Evolutionary conservation across 2,797 vertebrate species (phyloP).

Genomic region (Bovichtus variegatus): DNA sequence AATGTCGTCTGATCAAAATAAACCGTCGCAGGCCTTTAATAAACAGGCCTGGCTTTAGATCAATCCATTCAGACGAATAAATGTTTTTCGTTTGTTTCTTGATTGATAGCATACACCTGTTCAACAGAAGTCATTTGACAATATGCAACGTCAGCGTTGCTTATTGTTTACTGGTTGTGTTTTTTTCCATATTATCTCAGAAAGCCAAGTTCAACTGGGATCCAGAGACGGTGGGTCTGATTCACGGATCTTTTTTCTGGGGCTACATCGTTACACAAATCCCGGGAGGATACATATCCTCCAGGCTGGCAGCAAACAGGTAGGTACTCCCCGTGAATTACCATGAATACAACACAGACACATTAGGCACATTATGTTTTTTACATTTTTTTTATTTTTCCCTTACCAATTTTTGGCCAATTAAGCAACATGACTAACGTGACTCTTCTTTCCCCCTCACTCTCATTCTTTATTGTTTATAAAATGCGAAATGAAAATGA

Average conservation of each 20-base stretch:
- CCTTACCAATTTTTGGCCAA: constrained; percentile 2
- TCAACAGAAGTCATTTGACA: not conserved
- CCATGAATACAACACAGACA: constrained; percentile 7
- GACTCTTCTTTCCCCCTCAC: not conserved
- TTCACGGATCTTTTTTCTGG: constrained; percentile 99
- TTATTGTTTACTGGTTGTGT: not conserved
- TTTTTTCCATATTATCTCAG: constrained; percentile 73
- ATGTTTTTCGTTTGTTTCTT: constrained; percentile 5
- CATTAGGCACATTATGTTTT: not conserved
- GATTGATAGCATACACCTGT: not conserved
- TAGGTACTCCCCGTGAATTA: constrained; percentile 67
- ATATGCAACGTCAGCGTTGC: not conserved
- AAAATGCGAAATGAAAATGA: constrained; percentile 22
- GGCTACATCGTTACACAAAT: constrained; percentile 99
- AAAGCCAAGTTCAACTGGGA: constrained; percentile 99
- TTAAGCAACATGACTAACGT: constrained; percentile 17
- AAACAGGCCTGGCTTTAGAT: not conserved
- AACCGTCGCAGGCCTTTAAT: constrained; percentile 7
- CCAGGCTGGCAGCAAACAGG: constrained; percentile 97
- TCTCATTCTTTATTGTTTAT: not conserved
- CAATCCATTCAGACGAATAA: not conserved
- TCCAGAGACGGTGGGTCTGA: constrained; percentile 96
- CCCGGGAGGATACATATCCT: constrained; percentile 96
- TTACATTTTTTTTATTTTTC: not conserved
- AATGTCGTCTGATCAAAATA: constrained; percentile 17